Percentiles rank a stretch among this genome's conserved stretches.
Evolutionary conservation across 2,888 invertebrate genomes (phyloP).

Genomic region (Noctua pronuba): DNA sequence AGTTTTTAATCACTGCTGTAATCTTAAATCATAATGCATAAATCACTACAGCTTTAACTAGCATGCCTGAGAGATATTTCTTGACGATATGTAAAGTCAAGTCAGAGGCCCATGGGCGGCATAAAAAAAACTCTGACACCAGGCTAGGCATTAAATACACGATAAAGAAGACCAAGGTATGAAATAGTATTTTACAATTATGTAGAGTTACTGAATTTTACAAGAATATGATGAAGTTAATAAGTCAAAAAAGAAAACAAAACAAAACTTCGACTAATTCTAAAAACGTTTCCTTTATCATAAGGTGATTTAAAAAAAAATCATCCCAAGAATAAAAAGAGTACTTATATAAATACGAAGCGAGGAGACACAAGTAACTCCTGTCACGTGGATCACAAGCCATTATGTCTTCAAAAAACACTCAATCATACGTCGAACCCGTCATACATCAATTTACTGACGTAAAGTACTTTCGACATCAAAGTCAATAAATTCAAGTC

Average conservation of each 20-base stretch:
- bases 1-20: not conserved
- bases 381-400: not conserved
- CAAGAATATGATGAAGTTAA: not conserved
- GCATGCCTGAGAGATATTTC: no score
- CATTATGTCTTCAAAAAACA: constrained; percentile 14
- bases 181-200: not conserved
- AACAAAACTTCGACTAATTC: not conserved
- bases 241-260: not conserved
- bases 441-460: constrained; percentile 10
- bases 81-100: no score
- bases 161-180: no score
- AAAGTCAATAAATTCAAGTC: not conserved
- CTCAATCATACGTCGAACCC: constrained; percentile 17
- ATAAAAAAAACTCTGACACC: no score
- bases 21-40: not conserved
- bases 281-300: not conserved
- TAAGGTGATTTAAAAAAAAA: not conserved
- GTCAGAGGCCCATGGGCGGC: no score
- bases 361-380: not conserved
- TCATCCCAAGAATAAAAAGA: not conserved
- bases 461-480: constrained; percentile 9
- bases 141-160: no score
- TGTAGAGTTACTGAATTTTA: not conserved
- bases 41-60: not conserved
- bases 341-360: not conserved